These are phyloP conservation scores for Panthera tigris DNA, from an alignment of 2,113 vertebrate species.

Conservation along the genomic window DNA sequence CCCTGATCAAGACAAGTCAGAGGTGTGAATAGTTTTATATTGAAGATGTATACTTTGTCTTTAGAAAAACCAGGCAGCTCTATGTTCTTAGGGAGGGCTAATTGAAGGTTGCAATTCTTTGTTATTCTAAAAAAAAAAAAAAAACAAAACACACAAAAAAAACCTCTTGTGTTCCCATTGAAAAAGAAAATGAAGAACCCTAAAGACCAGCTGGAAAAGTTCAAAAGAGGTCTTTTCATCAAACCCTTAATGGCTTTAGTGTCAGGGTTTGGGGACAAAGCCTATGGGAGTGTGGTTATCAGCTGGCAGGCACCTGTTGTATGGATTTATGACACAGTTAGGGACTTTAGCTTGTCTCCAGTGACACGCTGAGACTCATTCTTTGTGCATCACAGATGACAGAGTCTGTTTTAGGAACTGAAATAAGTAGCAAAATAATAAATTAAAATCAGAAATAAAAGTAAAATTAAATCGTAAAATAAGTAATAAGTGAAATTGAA, in stretches of 20 bases:
- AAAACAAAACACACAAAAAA: not conserved
- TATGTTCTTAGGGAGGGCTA: conserved; percentile 68
- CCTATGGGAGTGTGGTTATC: conserved; percentile 52
- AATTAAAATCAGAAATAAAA: not conserved
- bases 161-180: conserved; percentile 61
- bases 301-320: conserved; percentile 66
- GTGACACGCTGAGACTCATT: not conserved
- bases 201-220: conserved; percentile 74
- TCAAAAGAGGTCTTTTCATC: conserved; percentile 74
- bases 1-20: conserved; percentile 38
- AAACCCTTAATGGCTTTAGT: conserved; percentile 39
- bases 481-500: not conserved
- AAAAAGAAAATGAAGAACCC: conserved; percentile 53
- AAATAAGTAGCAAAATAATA: not conserved
- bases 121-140: conserved; percentile 73
- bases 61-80: conserved; percentile 67
- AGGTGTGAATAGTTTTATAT: not conserved
- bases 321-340: conserved; percentile 48
- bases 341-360: conserved; percentile 60
- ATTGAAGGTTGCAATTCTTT: conserved; percentile 69
- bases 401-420: conserved; percentile 34
- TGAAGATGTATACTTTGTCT: conserved; percentile 72
- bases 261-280: conserved; percentile 41
- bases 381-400: not conserved
- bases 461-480: not conserved